phyloP scores from a whole-genome alignment of 2,113 vertebrate genomes.

The Cavia aperea region DNA sequence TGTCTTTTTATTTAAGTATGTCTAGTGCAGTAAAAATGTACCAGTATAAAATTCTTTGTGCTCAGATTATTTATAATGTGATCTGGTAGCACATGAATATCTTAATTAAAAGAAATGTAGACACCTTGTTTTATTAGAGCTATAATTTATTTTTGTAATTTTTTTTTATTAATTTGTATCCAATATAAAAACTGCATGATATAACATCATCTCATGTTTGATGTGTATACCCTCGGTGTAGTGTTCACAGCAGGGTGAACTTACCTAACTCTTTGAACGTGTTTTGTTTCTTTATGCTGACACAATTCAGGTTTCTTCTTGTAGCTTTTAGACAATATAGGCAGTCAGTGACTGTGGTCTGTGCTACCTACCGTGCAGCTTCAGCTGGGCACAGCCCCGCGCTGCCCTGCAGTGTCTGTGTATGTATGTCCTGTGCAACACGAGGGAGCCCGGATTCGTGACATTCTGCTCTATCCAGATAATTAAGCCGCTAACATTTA shows the following conservation, averaged over 20 bases:
- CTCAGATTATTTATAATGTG: neutral
- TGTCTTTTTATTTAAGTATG: neutral
- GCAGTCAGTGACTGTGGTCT: accelerated
- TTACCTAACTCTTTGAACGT: neutral
- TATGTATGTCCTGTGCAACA: accelerated
- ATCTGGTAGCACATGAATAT: neutral
- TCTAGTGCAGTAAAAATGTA: neutral
- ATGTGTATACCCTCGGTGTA: neutral
- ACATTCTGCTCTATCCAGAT: neutral
- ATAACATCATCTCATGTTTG: neutral
- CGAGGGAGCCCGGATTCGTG: neutral
- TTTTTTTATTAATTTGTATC: neutral
- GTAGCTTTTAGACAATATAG: neutral
- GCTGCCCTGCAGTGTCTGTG: neutral
- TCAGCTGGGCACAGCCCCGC: no score
- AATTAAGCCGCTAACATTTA: neutral
- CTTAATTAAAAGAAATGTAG: neutral
- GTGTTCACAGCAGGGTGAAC: neutral
- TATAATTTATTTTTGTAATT: neutral
- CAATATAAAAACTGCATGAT: neutral
- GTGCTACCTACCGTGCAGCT: neutral
- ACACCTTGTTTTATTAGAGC: neutral
- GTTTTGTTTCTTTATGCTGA: neutral
- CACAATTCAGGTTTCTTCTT: neutral
- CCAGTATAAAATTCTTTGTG: neutral